Conservation (phyloP, 2,113 vertebrate species). For the Pelmatolapia mariae region DNA sequence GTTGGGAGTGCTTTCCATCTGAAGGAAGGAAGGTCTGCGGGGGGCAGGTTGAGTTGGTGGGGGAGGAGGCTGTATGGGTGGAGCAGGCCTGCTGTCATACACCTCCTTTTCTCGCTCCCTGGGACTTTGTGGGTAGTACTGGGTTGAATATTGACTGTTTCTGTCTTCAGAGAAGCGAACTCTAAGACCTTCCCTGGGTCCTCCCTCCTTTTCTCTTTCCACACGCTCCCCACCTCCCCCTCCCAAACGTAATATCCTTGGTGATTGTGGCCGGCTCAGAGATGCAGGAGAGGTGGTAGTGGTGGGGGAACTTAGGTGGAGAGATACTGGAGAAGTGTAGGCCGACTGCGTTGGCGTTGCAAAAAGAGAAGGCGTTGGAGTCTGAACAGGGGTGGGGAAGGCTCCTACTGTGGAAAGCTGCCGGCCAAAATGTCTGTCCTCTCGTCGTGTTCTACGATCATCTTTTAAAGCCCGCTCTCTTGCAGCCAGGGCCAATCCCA, state of each 20-base stretch:
- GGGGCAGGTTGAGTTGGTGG: constrained; percentile 62
- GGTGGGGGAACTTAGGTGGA: constrained; percentile 54
- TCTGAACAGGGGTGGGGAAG: constrained; percentile 64
- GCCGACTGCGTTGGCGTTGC: constrained; percentile 56
- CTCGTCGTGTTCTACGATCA: constrained; percentile 71
- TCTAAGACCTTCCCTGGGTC: constrained; percentile 65
- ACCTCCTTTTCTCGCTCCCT: constrained; percentile 53
- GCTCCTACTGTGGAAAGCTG: constrained; percentile 70
- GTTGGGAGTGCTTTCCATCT: constrained; percentile 61
- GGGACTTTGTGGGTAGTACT: constrained; percentile 51
- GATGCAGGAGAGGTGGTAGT: constrained; percentile 61
- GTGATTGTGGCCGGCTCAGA: constrained; percentile 70
- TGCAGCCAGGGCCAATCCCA: constrained; percentile 84
- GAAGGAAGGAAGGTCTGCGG: constrained; percentile 68
- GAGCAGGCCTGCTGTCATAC: constrained; percentile 60
- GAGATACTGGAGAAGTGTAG: constrained; percentile 69
- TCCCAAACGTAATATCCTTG: constrained; percentile 66
- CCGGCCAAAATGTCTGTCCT: constrained; percentile 72
- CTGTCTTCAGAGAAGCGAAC: constrained; percentile 77
- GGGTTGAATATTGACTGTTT: constrained; percentile 58
- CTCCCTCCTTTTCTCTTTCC: constrained; percentile 61
- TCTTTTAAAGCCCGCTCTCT: constrained; percentile 86
- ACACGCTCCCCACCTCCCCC: constrained; percentile 54
- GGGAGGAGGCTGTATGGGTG: constrained; percentile 41
- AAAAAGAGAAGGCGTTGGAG: constrained; percentile 56